Evolutionary conservation across 30 jellyfish, hydroid and myxozoan genomes (phyloP).

Genomic region (Sanderia malayensis): DNA sequence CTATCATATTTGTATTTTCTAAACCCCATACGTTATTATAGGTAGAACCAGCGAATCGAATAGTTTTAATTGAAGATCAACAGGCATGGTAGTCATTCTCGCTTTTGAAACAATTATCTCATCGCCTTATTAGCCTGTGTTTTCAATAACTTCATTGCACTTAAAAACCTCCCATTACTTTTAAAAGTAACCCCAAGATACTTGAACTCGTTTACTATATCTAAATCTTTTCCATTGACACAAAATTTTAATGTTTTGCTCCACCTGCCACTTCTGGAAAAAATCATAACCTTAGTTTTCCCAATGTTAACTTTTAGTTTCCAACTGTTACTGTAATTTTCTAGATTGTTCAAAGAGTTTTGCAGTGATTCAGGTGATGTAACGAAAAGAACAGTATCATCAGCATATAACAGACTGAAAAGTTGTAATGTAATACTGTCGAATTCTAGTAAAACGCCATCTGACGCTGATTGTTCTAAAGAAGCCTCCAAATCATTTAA

Average conservation of each 20-base stretch:
- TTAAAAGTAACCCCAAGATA: slow-evolving; percentile 9
- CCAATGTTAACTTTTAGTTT: slow-evolving; percentile 20
- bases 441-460: slow-evolving; percentile 12
- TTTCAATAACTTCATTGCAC: slow-evolving; percentile 17
- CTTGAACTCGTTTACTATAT: background rate
- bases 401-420: background rate
- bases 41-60: slow-evolving; percentile 16
- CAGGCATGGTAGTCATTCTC: slow-evolving; percentile 10
- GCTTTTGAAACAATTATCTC: slow-evolving; percentile 16
- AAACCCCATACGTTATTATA: slow-evolving; percentile 22
- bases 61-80: slow-evolving; percentile 15
- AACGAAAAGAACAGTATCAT: slow-evolving; percentile 5
- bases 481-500: slow-evolving; percentile 13
- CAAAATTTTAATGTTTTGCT: slow-evolving; percentile 5
- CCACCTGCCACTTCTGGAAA: slow-evolving; percentile 14
- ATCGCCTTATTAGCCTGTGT: slow-evolving; percentile 34
- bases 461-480: background rate
- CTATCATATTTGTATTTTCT: slow-evolving; percentile 2
- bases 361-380: slow-evolving; percentile 14
- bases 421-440: background rate
- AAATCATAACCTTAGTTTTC: slow-evolving; percentile 12
- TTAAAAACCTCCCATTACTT: slow-evolving; percentile 18
- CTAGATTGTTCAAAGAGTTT: background rate
- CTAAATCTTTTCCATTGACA: slow-evolving; percentile 2
- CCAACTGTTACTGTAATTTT: background rate